These are phyloP conservation scores for Samia ricini DNA, from an alignment of 1,140 invertebrate species.

Conservation along the genomic window DNA sequence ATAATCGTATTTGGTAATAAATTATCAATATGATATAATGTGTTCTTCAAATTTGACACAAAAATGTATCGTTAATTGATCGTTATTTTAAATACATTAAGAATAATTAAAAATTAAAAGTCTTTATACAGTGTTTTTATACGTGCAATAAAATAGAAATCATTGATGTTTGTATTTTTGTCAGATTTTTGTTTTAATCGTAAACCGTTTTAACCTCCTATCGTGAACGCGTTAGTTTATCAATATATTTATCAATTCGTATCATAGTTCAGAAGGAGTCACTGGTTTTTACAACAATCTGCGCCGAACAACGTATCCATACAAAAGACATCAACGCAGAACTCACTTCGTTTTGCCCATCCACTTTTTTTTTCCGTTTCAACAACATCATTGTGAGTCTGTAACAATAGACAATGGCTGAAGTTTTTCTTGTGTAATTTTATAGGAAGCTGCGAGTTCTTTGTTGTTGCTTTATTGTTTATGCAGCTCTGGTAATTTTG, in stretches of 20 bases:
- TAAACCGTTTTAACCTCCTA: too few relatives aligned
- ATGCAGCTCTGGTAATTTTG: background rate
- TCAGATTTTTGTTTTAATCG: too few relatives aligned
- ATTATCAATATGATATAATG: too few relatives aligned
- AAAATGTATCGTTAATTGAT: too few relatives aligned
- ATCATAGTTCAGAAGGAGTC: too few relatives aligned
- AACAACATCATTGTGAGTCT: slow-evolving; percentile 12
- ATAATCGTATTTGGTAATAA: background rate
- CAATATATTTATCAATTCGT: background rate
- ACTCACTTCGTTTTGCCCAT: background rate
- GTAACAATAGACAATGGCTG: slow-evolving; percentile 24
- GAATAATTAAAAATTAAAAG: too few relatives aligned
- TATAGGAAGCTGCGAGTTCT: slow-evolving; percentile 16
- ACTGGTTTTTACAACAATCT: background rate
- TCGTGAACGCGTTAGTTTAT: background rate
- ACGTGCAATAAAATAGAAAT: too few relatives aligned
- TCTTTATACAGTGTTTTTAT: too few relatives aligned
- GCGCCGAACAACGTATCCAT: background rate
- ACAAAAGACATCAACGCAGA: slow-evolving; percentile 25
- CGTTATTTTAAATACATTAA: too few relatives aligned
- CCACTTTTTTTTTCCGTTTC: slow-evolving; percentile 8
- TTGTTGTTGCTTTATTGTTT: slow-evolving; percentile 9
- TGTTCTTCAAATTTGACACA: too few relatives aligned
- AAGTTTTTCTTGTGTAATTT: slow-evolving; percentile 19
- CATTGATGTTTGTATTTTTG: too few relatives aligned